Percentiles rank a stretch among this genome's conserved stretches.
These are phyloP conservation scores for Temnothorax curvispinosus DNA, from an alignment of 1,140 invertebrate species.

Conservation along the genomic window DNA sequence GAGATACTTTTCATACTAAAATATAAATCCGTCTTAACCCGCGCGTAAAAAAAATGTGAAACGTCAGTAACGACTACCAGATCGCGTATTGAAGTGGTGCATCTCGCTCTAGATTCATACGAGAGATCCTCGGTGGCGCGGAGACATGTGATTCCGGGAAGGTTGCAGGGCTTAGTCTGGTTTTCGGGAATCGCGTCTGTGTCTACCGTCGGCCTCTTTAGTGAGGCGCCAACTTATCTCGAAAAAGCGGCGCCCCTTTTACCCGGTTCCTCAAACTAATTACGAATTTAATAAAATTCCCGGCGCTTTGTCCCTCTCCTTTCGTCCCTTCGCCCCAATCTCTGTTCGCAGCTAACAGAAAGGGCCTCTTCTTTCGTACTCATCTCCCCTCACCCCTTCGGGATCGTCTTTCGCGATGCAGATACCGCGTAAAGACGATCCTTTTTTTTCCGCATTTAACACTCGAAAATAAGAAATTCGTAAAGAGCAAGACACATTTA, in stretches of 20 bases:
- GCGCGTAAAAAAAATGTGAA: background rate
- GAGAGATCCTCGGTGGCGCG: background rate
- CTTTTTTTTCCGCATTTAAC: slow-evolving; percentile 18
- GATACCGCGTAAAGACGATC: background rate
- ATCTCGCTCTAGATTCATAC: slow-evolving; percentile 32
- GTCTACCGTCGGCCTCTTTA: slow-evolving; percentile 67
- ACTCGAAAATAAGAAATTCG: background rate
- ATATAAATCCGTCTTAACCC: background rate
- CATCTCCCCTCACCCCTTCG: background rate
- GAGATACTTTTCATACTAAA: background rate
- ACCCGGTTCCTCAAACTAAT: slow-evolving; percentile 79
- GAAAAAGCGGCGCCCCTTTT: slow-evolving; percentile 75
- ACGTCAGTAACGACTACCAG: background rate
- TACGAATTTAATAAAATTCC: slow-evolving; percentile 81
- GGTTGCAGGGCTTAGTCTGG: slow-evolving; percentile 66
- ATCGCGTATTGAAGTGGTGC: slow-evolving; percentile 33
- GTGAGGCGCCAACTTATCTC: slow-evolving; percentile 75
- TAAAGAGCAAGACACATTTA: background rate
- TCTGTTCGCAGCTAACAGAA: background rate
- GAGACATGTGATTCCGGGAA: slow-evolving; percentile 48
- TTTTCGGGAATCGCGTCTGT: slow-evolving; percentile 79
- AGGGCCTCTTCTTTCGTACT: slow-evolving; percentile 25
- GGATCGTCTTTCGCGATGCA: slow-evolving; percentile 37
- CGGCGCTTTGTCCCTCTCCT: slow-evolving; percentile 11
- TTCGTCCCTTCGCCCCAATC: background rate